Evolutionary conservation across 2,113 vertebrate species (phyloP).

Genomic region (Chrysochloris asiatica): DNA sequence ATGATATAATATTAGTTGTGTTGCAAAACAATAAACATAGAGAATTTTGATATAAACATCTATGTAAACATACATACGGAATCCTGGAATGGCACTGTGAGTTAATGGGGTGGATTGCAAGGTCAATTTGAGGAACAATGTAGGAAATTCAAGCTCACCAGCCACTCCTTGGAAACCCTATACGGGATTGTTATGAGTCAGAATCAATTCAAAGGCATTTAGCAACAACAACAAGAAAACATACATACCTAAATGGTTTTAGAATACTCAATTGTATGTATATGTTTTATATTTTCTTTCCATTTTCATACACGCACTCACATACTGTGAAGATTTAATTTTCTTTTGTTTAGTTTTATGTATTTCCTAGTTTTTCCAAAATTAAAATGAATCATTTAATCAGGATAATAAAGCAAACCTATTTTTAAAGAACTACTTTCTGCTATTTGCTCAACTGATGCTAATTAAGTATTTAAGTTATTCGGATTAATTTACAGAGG

Average conservation of each 20-base stretch:
- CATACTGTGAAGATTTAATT: conserved; percentile 12
- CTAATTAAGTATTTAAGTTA: conserved; percentile 33
- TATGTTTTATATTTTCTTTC: conserved; percentile 1
- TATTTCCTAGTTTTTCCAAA: conserved; percentile 45
- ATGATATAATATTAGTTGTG: background rate
- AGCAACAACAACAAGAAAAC: too few relatives aligned
- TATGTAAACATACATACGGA: too few relatives aligned
- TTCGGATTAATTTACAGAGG: background rate
- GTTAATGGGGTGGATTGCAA: too few relatives aligned
- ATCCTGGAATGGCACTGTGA: too few relatives aligned
- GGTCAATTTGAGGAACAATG: too few relatives aligned
- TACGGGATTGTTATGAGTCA: too few relatives aligned
- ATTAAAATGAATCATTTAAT: conserved; percentile 17
- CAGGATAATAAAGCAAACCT: conserved; percentile 18
- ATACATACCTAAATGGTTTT: background rate
- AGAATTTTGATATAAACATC: background rate
- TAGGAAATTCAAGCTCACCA: too few relatives aligned
- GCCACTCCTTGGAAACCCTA: too few relatives aligned
- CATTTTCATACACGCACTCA: background rate
- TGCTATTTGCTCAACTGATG: background rate
- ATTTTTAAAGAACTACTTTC: conserved; percentile 42
- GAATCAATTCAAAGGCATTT: too few relatives aligned
- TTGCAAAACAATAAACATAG: background rate
- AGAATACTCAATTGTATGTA: background rate
- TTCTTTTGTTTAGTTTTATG: conserved; percentile 15